A percentile compares a stretch with the other conserved stretches of the same genome.
phyloP scores from a whole-genome alignment of 2,888 invertebrate genomes.

The Leptinotarsa tumamoca region DNA sequence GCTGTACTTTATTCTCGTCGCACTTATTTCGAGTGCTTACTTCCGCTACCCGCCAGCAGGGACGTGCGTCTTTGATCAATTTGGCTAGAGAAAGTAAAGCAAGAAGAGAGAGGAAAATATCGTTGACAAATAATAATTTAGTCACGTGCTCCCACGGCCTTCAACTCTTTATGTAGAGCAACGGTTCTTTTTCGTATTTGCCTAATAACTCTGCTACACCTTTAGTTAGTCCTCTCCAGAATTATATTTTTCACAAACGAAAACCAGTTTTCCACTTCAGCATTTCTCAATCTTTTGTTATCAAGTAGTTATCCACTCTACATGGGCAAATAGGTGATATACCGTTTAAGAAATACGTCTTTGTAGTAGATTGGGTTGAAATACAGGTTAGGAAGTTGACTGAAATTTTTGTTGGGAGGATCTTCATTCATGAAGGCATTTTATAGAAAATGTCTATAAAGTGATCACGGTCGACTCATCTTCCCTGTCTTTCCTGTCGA shows the following conservation, averaged over 20 bases:
- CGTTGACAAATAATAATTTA: too few relatives aligned
- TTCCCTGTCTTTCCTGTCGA: not conserved
- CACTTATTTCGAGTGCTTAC: too few relatives aligned
- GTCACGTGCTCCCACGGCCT: too few relatives aligned
- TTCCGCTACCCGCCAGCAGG: too few relatives aligned
- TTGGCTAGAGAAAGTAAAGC: too few relatives aligned
- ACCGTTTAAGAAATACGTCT: not conserved
- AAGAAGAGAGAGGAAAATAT: too few relatives aligned
- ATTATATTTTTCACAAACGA: not conserved
- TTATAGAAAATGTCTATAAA: not conserved
- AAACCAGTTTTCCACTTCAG: slow-evolving; percentile 25
- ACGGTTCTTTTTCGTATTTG: slow-evolving; percentile 7
- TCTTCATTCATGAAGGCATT: not conserved
- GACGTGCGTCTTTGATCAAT: too few relatives aligned
- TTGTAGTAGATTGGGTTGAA: not conserved
- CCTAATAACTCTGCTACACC: slow-evolving; percentile 21
- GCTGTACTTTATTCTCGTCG: too few relatives aligned
- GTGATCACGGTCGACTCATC: not conserved
- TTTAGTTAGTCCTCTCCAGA: not conserved
- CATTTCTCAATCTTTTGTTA: slow-evolving; percentile 2
- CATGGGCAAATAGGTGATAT: slow-evolving; percentile 1
- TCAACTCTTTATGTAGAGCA: slow-evolving; percentile 2
- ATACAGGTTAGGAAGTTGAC: not conserved
- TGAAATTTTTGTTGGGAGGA: not conserved
- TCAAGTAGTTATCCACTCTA: not conserved